These are phyloP conservation scores for Penelope pileata DNA, from an alignment of 2,113 vertebrate genomes.

Conservation along the genomic window DNA sequence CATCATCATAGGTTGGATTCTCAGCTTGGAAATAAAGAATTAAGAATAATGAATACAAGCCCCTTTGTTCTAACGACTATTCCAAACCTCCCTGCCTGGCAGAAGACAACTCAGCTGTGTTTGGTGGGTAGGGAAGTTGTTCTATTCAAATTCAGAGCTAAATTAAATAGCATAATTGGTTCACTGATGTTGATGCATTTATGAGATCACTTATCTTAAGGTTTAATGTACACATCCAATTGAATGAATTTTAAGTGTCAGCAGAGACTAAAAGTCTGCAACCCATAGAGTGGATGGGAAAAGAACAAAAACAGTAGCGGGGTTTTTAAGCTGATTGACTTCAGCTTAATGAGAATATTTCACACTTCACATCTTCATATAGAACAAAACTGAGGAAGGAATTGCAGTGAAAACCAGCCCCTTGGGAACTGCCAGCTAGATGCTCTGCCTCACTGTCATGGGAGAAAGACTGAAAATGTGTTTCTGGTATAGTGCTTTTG, in stretches of 20 bases:
- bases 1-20: background rate
- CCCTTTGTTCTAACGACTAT: background rate
- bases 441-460: background rate
- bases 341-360: background rate
- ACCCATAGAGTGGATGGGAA: background rate
- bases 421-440: background rate
- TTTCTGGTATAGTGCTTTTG: background rate
- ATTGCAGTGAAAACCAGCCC: background rate
- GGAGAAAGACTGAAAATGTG: background rate
- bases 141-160: constrained; percentile 13
- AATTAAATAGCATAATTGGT: constrained; percentile 34
- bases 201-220: background rate
- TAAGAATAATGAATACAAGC: background rate
- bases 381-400: background rate
- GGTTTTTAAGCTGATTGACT: background rate
- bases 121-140: background rate
- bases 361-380: background rate
- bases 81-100: background rate
- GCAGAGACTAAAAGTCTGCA: background rate
- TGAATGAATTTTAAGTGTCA: background rate
- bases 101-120: background rate
- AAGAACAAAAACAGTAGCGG: background rate
- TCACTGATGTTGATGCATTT: background rate
- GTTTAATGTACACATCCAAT: background rate
- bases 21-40: background rate